phyloP scores from a whole-genome alignment of 2,797 vertebrate species.

The Gouania willdenowi region DNA sequence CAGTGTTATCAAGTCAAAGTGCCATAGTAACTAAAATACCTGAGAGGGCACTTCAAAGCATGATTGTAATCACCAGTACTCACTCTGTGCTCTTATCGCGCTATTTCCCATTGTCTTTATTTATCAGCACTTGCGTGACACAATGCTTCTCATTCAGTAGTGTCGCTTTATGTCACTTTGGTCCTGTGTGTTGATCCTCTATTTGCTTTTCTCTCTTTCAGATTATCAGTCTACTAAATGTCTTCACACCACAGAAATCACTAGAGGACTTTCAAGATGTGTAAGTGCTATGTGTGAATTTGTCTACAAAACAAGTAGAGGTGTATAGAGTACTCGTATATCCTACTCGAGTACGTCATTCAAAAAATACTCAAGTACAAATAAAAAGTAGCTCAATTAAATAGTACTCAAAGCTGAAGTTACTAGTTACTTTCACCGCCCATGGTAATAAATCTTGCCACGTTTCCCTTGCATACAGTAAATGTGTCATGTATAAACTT shows the following conservation, averaged over 20 bases:
- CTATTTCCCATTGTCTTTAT: constrained; percentile 4
- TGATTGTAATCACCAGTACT: constrained; percentile 25
- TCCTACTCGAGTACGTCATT: too few relatives aligned
- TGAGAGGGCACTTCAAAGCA: constrained; percentile 34
- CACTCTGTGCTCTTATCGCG: constrained; percentile 21
- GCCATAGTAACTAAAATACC: constrained; percentile 36
- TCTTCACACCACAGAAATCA: constrained; percentile 98
- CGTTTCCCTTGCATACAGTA: too few relatives aligned
- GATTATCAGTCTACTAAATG: constrained; percentile 99
- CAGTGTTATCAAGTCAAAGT: constrained; percentile 20
- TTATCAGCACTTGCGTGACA: constrained; percentile 18
- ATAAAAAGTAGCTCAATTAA: too few relatives aligned
- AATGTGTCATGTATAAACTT: too few relatives aligned
- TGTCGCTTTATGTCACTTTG: constrained; percentile 7
- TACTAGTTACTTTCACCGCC: too few relatives aligned
- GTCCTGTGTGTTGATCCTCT: background rate
- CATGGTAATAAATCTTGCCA: too few relatives aligned
- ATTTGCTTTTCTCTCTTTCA: constrained; percentile 68
- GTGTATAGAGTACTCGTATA: too few relatives aligned
- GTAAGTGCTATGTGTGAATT: constrained; percentile 88
- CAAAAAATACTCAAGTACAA: too few relatives aligned
- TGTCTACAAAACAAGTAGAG: too few relatives aligned
- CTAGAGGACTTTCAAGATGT: constrained; percentile 99
- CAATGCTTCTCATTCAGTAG: constrained; percentile 15
- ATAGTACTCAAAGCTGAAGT: too few relatives aligned